Evolutionary conservation across 1,140 invertebrate species (phyloP).

Genomic region (Lethrus apterus): DNA sequence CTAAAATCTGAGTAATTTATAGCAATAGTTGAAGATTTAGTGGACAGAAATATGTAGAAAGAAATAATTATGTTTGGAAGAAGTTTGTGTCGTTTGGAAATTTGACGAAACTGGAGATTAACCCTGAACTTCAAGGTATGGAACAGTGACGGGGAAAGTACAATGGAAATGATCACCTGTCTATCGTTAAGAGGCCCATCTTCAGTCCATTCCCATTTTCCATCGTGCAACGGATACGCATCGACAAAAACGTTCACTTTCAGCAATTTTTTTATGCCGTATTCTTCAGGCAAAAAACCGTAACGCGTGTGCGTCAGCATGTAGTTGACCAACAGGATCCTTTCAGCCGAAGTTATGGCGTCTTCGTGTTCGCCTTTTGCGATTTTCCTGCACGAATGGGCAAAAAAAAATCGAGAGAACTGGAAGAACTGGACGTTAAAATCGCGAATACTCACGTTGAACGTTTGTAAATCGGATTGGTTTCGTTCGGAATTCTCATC

Average conservation of each 20-base stretch:
- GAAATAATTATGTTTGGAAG: too few species aligned
- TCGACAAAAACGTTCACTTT: conserved; percentile 48
- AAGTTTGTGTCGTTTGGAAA: too few species aligned
- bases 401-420: too few species aligned
- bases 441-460: too few species aligned
- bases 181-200: conserved; percentile 38
- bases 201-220: conserved; percentile 31
- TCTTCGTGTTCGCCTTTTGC: conserved; percentile 17
- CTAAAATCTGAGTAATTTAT: conserved; percentile 26
- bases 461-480: background rate
- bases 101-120: too few species aligned
- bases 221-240: conserved; percentile 59
- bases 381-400: conserved; percentile 23
- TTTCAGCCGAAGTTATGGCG: conserved; percentile 25
- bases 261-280: conserved; percentile 52
- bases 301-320: conserved; percentile 26
- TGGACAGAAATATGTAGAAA: too few species aligned
- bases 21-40: too few species aligned
- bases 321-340: conserved; percentile 26
- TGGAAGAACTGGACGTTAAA: too few species aligned
- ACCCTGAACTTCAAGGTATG: too few species aligned
- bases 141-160: background rate
- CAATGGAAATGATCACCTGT: conserved; percentile 25
- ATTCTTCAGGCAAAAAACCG: conserved; percentile 27
- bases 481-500: background rate